Evolutionary conservation across 92 coral and sea anemone genomes (phyloP).

Genomic region (Paramuricea clavata): DNA sequence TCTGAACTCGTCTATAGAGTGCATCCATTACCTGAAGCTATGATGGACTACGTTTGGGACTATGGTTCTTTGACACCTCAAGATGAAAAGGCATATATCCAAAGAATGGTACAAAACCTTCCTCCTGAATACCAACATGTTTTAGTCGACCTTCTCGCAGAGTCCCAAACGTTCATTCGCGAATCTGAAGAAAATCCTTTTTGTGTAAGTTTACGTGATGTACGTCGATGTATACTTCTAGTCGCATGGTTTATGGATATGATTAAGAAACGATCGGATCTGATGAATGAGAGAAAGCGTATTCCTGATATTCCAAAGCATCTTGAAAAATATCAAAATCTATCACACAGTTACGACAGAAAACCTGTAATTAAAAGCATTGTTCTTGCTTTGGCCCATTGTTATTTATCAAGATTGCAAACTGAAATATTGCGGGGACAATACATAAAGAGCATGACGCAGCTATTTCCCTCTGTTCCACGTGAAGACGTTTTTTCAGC

Average conservation of each 20-base stretch:
- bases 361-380: slow-evolving; percentile 31
- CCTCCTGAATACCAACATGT: slow-evolving; percentile 30
- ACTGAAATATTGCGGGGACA: slow-evolving; percentile 52
- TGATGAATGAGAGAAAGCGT: not conserved
- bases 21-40: slow-evolving; percentile 86
- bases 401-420: slow-evolving; percentile 78
- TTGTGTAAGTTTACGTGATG: slow-evolving; percentile 87
- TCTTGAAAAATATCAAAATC: not conserved
- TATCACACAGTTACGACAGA: not conserved
- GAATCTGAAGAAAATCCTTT: slow-evolving; percentile 66
- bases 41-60: slow-evolving; percentile 92
- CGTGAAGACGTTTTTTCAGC: slow-evolving; percentile 45
- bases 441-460: slow-evolving; percentile 30
- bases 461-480: slow-evolving; percentile 30
- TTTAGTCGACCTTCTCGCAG: slow-evolving; percentile 67
- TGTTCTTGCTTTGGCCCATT: slow-evolving; percentile 83
- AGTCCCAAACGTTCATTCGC: slow-evolving; percentile 77
- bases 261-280: slow-evolving; percentile 45
- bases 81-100: slow-evolving; percentile 78
- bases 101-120: slow-evolving; percentile 75
- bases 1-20: slow-evolving; percentile 87
- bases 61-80: slow-evolving; percentile 81
- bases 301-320: not conserved
- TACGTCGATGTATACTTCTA: slow-evolving; percentile 81
- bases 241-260: slow-evolving; percentile 75